A percentile compares a stretch with the other conserved stretches of the same genome.
Conservation (phyloP, 1,140 invertebrate genomes). For the Diuraphis noxia region DNA sequence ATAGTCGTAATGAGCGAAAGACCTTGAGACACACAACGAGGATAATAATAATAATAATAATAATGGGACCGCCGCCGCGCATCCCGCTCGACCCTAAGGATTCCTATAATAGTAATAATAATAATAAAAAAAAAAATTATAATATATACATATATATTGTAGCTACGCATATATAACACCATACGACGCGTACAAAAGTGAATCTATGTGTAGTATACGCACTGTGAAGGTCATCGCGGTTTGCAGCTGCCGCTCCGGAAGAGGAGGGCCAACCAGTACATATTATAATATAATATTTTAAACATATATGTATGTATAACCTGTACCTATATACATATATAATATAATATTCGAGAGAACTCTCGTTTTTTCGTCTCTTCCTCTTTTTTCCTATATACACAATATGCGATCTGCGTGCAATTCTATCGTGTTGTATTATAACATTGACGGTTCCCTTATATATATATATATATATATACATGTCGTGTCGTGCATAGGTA, state of each 20-base stretch:
- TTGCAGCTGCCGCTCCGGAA: constrained; percentile 38
- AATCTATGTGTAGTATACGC: background rate
- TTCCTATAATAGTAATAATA: constrained; percentile 3
- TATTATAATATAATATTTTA: background rate
- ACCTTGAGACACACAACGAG: constrained; percentile 4
- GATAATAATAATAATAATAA: background rate
- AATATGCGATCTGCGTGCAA: background rate
- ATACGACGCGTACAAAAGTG: background rate
- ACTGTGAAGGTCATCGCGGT: constrained; percentile 33
- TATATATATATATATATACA: too few relatives aligned
- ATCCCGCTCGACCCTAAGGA: background rate
- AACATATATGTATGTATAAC: background rate
- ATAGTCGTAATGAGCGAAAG: background rate
- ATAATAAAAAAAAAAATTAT: background rate
- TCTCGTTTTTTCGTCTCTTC: constrained; percentile 3
- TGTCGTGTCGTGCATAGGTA: background rate
- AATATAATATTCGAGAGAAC: constrained; percentile 6
- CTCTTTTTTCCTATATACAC: background rate
- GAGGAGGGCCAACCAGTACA: constrained; percentile 12
- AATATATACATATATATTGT: background rate
- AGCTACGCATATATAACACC: background rate
- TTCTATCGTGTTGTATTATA: background rate
- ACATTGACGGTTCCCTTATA: background rate
- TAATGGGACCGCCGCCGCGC: background rate
- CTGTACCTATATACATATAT: background rate